These are phyloP conservation scores for Drosophila rufa DNA, from an alignment of 1,140 invertebrate species.

Conservation along the genomic window DNA sequence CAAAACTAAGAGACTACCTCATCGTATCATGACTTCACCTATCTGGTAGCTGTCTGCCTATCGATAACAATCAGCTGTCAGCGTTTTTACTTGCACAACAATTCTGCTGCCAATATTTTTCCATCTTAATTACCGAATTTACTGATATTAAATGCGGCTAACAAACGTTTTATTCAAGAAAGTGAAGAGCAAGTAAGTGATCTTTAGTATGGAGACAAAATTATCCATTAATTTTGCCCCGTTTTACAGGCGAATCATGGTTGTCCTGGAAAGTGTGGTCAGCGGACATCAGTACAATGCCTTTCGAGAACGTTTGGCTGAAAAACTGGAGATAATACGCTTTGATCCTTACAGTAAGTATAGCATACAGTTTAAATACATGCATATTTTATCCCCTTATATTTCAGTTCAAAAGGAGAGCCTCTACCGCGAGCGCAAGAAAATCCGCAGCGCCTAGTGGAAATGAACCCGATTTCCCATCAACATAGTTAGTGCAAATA, in stretches of 20 bases:
- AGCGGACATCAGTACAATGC: slow-evolving; percentile 89
- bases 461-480: background rate
- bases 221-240: background rate
- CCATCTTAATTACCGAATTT: background rate
- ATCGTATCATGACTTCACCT: too few relatives aligned
- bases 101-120: slow-evolving; percentile 22
- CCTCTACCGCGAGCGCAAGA: slow-evolving; percentile 89
- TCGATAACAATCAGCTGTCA: slow-evolving; percentile 12
- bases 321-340: slow-evolving; percentile 91
- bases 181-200: slow-evolving; percentile 77
- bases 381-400: background rate
- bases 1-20: too few relatives aligned
- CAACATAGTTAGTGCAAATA: slow-evolving; percentile 13
- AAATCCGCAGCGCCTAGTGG: slow-evolving; percentile 87
- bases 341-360: slow-evolving; percentile 93
- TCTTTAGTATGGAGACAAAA: slow-evolving; percentile 51
- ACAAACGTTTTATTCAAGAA: slow-evolving; percentile 71
- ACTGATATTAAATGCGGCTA: slow-evolving; percentile 56
- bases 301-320: slow-evolving; percentile 89
- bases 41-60: background rate
- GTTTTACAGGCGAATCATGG: slow-evolving; percentile 88
- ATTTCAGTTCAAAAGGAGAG: slow-evolving; percentile 88
- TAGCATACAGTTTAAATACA: background rate
- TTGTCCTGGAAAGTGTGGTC: slow-evolving; percentile 91
- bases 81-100: slow-evolving; percentile 34